Base-by-base conservation (phyloP, 2,888 invertebrate species). In the Pseudococcus jackbeardsleyi region DNA sequence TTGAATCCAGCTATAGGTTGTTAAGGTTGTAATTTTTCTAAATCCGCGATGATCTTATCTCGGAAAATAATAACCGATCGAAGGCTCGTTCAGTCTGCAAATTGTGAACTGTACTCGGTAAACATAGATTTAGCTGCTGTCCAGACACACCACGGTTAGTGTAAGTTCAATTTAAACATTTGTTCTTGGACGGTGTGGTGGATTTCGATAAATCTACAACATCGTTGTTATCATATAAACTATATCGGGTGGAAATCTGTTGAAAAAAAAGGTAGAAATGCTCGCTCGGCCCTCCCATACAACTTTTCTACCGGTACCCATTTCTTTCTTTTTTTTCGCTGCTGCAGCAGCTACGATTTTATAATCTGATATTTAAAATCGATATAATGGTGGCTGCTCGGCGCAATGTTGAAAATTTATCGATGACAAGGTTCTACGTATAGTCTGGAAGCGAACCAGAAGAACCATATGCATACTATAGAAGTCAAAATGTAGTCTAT, bases 361-460 rank as follows among this genome's bases (percentile, higher is more conserved):
- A 42, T 42, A 42, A 79, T 79, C 79, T 79, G 79, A 79, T 79
- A 42, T 79, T 79, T 26, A 42, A 79, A 26, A 79, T 79, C 79
- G n/a, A 72, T 72, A 79, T 79, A 79, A 79, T 79, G 79, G 79
- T 42, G 17, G 79, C 79, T 79, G 72, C 72, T 72, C 39, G 42
- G 11, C n/a, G 1, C 26, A 33, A 42, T 7, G 79, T 79, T 5
- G 42, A 79, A 79, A 79, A 79, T 79, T 79, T 79, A 79, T 79
- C 46, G 79, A 79, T 79, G 79, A 79, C 79, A 79, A 79, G 79
- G 17, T 79, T 39, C 5, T 59, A 59, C 22, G 2, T 39, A 79
- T 39, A 11, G 42, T 42, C 79, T 42, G 77, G 17, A 39, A 7
- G 72, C 72, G 39, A 26, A 72, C 33, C 12, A 33, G 33, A 72